A percentile compares a stretch with the other conserved stretches of the same genome.
phyloP scores from a whole-genome alignment of 2,113 vertebrate species.

The Albula goreensis region DNA sequence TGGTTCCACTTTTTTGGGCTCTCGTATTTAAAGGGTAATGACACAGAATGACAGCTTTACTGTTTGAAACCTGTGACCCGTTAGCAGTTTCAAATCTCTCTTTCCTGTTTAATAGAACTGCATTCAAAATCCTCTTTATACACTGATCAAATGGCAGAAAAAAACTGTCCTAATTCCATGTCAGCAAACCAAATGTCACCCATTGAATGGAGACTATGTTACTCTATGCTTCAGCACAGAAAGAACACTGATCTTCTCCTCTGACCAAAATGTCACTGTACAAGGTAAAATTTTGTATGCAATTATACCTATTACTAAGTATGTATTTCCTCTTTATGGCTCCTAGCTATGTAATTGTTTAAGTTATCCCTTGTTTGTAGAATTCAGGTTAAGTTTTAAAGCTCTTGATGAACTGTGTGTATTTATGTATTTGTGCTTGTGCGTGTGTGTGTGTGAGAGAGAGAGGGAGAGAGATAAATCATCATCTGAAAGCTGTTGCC shows the following conservation, averaged over 20 bases:
- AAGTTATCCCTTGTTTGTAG: neutral
- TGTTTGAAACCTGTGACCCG: slow-evolving; percentile 36
- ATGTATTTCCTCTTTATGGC: neutral
- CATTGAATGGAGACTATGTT: slow-evolving; percentile 6
- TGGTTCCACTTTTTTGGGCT: slow-evolving; percentile 32
- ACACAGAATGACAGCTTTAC: slow-evolving; percentile 53
- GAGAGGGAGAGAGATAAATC: too few relatives aligned
- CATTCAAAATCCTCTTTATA: neutral
- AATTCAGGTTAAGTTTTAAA: neutral
- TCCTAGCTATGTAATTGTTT: neutral
- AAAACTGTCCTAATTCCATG: neutral
- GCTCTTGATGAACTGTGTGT: neutral
- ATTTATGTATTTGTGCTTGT: neutral
- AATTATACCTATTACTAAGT: neutral
- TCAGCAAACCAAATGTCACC: slow-evolving; percentile 30
- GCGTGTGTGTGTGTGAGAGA: too few relatives aligned
- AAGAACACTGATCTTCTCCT: neutral
- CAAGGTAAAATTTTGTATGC: neutral
- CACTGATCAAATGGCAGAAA: neutral
- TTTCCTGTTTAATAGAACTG: neutral
- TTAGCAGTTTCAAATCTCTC: slow-evolving; percentile 12
- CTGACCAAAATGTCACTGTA: neutral
- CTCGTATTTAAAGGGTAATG: slow-evolving; percentile 53
- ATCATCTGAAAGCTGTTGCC: too few relatives aligned
- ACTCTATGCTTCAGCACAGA: neutral